Evolutionary conservation across 2,797 vertebrate species (phyloP).

Genomic region (Delichon dasypus): DNA sequence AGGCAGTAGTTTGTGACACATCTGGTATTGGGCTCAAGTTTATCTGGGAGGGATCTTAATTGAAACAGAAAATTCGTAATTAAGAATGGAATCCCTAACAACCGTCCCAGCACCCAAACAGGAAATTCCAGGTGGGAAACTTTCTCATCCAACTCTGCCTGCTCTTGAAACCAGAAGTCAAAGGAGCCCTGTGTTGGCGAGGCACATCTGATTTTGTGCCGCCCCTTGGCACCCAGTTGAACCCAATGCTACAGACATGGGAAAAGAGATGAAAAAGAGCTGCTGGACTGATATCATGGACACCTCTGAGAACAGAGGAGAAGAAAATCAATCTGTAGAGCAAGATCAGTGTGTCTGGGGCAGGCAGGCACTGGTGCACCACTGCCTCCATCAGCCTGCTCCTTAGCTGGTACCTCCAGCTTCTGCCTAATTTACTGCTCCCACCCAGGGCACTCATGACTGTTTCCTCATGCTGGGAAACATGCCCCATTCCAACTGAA

Average conservation of each 20-base stretch:
- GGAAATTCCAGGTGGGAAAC: slow-evolving; percentile 36
- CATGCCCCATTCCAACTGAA: background rate
- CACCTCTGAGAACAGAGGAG: background rate
- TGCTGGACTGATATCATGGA: background rate
- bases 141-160: background rate
- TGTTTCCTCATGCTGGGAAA: background rate
- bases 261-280: background rate
- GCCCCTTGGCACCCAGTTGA: background rate
- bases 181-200: background rate
- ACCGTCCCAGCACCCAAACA: background rate
- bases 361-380: background rate
- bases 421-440: background rate
- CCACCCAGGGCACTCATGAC: fast-evolving
- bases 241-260: fast-evolving
- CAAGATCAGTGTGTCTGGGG: background rate
- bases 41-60: slow-evolving; percentile 43
- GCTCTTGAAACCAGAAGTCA: background rate
- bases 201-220: background rate
- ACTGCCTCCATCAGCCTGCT: background rate
- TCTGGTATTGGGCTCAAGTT: background rate
- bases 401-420: background rate
- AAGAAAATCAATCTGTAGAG: background rate
- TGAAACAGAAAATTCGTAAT: background rate
- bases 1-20: background rate
- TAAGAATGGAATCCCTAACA: slow-evolving; percentile 19